These are phyloP conservation scores for Montifringilla adamsi DNA, from an alignment of 2,113 vertebrate species.

Conservation along the genomic window DNA sequence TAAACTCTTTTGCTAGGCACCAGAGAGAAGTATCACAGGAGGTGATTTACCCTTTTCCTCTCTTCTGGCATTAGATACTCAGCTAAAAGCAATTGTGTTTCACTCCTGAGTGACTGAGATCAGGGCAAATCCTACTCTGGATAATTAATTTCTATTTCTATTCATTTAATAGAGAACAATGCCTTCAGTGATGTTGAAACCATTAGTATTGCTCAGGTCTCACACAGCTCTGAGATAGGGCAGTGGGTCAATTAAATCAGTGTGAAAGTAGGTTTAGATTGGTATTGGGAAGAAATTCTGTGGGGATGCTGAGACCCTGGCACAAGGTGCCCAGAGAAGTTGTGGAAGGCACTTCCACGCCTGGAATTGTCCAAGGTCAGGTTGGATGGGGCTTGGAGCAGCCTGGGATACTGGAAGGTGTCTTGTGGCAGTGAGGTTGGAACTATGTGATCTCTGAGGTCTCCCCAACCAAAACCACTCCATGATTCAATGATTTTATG, in stretches of 20 bases:
- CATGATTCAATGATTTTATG: not conserved
- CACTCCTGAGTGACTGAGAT: not conserved
- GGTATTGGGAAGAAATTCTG: not conserved
- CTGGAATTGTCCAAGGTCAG: not conserved
- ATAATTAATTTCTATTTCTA: not conserved
- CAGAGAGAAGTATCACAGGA: not conserved
- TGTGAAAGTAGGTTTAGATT: not conserved
- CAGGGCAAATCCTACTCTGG: not conserved
- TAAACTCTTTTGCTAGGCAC: not conserved
- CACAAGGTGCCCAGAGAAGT: not conserved
- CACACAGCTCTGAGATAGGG: not conserved
- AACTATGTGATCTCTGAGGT: not conserved
- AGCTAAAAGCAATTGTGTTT: not conserved
- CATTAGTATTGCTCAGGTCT: not conserved
- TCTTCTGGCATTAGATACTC: not conserved
- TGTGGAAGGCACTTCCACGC: not conserved
- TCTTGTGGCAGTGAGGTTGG: not conserved
- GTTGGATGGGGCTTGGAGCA: rapidly evolving
- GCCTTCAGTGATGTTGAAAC: not conserved
- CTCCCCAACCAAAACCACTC: not conserved
- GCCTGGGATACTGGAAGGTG: rapidly evolving
- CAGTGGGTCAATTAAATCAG: not conserved
- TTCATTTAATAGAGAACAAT: not conserved
- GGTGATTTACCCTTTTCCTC: not conserved
- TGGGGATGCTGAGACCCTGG: rapidly evolving